Evolutionary conservation across 2,888 invertebrate species (phyloP), one percentile per base, ranked within the genome.

Genomic region (Philhelius pedissequus): DNA sequence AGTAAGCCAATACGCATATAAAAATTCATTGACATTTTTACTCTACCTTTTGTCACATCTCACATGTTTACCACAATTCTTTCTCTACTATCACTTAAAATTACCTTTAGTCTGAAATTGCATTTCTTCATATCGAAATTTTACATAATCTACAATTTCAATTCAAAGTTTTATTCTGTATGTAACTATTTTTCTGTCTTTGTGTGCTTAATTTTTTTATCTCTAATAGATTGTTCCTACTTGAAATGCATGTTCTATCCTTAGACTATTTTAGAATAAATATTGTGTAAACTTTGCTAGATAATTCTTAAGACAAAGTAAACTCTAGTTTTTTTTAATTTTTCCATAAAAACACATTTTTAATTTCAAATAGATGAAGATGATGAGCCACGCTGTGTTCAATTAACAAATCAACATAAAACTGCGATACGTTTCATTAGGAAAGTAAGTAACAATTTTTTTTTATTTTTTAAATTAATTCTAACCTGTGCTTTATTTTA

Each of bases 341-440:
- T 60, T 69, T 68, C 22, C 76, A 27, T 56, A 27, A 62, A 78
- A 48, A 32, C 69, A 66, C 62, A 58, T 68, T 86, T 77, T 64
- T 71, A 25, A 69, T 58, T 40, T 60, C 54, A 43, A 64, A 43
- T 58, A 96, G 96, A 96, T 92, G 96, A 96, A 90, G 96, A 96
- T 88, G 96, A 96, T 88, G 95, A 96, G 92, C 95, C 95, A 86
- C 94, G 96, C 89, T 95, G 94, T 90, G 93, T 95, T 89, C 95
- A 96, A 89, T 93, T 98, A 89, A 98, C 98, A 80, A 95, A 96
- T 89, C 95, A 94, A 89, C 97, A 98, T 92, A 97, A 97, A 93
- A 95, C 95, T 87, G 97, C 97, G 87, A 97, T 98, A 91, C 93
- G 98, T 90, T 96, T 97, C 87, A 95, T 98, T 91, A 94, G 98